Conservation (phyloP, 92 coral and sea anemone genomes). For the Anthopleura xanthogrammica region DNA sequence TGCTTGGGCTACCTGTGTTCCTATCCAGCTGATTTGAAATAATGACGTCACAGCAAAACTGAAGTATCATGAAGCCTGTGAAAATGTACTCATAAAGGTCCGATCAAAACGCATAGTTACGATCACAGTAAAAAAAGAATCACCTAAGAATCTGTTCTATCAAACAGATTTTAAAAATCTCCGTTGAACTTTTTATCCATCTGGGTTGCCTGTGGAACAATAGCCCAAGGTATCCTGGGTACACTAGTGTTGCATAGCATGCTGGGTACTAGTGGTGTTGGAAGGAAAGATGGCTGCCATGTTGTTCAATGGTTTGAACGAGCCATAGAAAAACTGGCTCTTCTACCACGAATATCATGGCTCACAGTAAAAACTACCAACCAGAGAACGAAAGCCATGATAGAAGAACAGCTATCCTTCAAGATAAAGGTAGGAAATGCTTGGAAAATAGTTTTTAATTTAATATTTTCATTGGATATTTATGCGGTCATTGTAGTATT, state of each 20-base stretch:
- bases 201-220: conserved; percentile 29
- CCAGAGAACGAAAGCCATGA: conserved; percentile 54
- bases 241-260: conserved; percentile 17
- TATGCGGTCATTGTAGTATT: not conserved
- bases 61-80: too few relatives aligned
- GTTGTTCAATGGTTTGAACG: conserved; percentile 17
- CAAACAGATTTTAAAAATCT: too few relatives aligned
- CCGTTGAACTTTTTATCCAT: not conserved
- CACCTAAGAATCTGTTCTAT: too few relatives aligned
- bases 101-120: too few relatives aligned
- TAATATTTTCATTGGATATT: not conserved
- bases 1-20: too few relatives aligned
- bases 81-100: too few relatives aligned
- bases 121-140: too few relatives aligned
- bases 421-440: conserved; percentile 61
- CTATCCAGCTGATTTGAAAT: too few relatives aligned
- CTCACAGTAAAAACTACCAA: conserved; percentile 30
- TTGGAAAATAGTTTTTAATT: not conserved
- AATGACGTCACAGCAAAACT: too few relatives aligned
- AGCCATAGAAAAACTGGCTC: conserved; percentile 13
- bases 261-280: conserved; percentile 11
- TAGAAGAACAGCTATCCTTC: conserved; percentile 63
- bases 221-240: not conserved
- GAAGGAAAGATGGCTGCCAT: conserved; percentile 44
- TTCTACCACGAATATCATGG: conserved; percentile 31